Conservation (phyloP, 2,797 vertebrate species). For the Cyclura pinguis region DNA sequence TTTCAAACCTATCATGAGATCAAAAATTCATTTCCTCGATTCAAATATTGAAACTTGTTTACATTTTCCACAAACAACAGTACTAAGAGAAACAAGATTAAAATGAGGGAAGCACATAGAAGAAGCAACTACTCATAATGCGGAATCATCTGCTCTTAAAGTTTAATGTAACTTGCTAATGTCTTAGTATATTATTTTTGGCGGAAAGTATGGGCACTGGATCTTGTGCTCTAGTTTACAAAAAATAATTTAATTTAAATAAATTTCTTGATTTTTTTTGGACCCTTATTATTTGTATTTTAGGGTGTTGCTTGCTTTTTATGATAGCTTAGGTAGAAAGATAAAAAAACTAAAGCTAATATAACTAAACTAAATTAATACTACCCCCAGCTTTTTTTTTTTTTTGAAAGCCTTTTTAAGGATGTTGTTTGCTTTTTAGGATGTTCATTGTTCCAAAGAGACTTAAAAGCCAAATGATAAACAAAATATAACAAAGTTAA, state of each 20-base stretch:
- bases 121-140: not conserved
- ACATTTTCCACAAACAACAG: slow-evolving; percentile 20
- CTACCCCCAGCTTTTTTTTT: no score
- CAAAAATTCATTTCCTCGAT: slow-evolving; percentile 15
- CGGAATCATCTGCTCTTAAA: not conserved
- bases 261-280: no score
- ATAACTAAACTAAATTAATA: no score
- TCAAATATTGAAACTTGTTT: not conserved
- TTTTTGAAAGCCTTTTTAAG: no score
- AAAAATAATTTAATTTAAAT: not conserved
- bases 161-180: not conserved
- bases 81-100: slow-evolving; percentile 5
- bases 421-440: not conserved
- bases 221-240: not conserved
- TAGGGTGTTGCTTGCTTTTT: not conserved
- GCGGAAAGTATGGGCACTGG: not conserved
- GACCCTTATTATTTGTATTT: no score
- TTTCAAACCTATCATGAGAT: slow-evolving; percentile 3
- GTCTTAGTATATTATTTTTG: not conserved
- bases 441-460: not conserved
- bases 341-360: no score
- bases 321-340: no score
- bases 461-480: not conserved
- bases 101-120: not conserved
- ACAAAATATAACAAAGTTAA: not conserved